Evolutionary conservation across 1,140 invertebrate species (phyloP).

Genomic region (Eupeodes corollae): DNA sequence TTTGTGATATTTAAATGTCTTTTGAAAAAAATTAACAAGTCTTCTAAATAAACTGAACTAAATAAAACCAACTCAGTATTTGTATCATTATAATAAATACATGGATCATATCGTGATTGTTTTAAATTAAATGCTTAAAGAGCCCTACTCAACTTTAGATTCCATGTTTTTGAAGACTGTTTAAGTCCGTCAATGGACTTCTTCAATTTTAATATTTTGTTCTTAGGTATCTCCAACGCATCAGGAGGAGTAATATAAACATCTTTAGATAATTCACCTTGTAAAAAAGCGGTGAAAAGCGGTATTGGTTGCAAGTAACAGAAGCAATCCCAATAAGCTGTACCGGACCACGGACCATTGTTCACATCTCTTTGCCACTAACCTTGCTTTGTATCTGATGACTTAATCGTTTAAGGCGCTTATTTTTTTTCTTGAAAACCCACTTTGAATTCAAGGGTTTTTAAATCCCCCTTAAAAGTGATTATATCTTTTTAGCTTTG

Average conservation of each 20-base stretch:
- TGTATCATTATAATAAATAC: no score
- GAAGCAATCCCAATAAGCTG: constrained; percentile 1
- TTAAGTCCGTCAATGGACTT: no score
- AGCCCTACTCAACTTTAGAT: constrained; percentile 15
- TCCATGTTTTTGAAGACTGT: constrained; percentile 33
- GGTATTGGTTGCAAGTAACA: constrained; percentile 2
- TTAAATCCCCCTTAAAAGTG: no score
- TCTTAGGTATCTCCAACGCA: constrained; percentile 13
- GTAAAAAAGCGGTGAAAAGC: constrained; percentile 20
- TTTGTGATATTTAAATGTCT: constrained; percentile 8
- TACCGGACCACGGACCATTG: constrained; percentile 11
- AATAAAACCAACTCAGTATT: background rate
- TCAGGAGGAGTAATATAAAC: constrained; percentile 29
- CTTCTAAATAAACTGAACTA: constrained; percentile 9
- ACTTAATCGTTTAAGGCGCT: background rate
- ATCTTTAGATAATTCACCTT: constrained; percentile 35
- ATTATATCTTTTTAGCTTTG: no score
- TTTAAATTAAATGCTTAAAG: constrained; percentile 6
- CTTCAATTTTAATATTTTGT: constrained; percentile 18
- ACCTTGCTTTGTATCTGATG: background rate
- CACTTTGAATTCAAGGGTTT: constrained; percentile 13
- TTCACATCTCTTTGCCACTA: constrained; percentile 26
- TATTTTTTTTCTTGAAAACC: constrained; percentile 21
- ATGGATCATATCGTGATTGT: no score
- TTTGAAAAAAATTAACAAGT: constrained; percentile 7